phyloP scores from a whole-genome alignment of 2,113 vertebrate genomes.

The Dasypus novemcinctus region DNA sequence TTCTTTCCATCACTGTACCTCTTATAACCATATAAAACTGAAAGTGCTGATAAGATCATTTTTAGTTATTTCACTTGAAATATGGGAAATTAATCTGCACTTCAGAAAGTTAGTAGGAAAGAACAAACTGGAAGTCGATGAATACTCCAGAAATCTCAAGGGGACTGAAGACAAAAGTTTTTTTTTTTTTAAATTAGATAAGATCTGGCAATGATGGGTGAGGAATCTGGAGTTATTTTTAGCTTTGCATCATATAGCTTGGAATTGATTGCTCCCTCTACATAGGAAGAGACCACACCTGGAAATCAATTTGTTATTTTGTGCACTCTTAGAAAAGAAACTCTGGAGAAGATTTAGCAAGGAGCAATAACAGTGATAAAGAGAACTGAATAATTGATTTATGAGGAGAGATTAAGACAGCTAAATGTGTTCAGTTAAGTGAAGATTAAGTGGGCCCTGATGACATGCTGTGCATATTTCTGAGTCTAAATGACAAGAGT shows the following conservation, averaged over 20 bases:
- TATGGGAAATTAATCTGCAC: neutral
- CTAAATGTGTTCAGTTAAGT: constrained; percentile 20
- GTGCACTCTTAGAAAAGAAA: neutral
- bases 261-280: neutral
- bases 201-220: neutral
- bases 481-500: neutral
- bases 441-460: neutral
- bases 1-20: neutral
- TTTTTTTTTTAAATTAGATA: no score
- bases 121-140: neutral
- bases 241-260: neutral
- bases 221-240: neutral
- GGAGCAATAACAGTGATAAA: constrained; percentile 8
- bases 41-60: neutral
- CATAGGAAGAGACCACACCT: neutral
- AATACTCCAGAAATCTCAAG: neutral
- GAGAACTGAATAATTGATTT: neutral
- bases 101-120: neutral
- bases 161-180: neutral
- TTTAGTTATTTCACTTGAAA: neutral
- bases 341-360: neutral
- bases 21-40: neutral
- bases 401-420: constrained; percentile 18
- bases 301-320: neutral
- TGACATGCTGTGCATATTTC: neutral